Conservation (phyloP, 2,113 vertebrate species). For the Epinephelus fuscoguttatus region DNA sequence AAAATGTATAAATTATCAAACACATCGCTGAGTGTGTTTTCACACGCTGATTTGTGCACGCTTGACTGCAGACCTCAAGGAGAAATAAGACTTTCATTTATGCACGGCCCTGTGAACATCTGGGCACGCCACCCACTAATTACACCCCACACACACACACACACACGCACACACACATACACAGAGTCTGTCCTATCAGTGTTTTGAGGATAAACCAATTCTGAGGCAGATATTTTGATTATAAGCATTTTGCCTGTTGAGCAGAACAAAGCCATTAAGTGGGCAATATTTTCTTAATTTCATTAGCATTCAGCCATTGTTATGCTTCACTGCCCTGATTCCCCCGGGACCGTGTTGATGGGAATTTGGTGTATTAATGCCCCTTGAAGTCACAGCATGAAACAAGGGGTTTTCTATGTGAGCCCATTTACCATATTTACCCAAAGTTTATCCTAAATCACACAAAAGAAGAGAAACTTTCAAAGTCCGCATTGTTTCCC, state of each 20-base stretch:
- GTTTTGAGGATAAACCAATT: conserved; percentile 16
- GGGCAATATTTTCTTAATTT: neutral
- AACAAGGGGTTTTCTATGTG: conserved; percentile 2
- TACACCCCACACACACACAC: conserved; percentile 13
- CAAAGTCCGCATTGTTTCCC: neutral
- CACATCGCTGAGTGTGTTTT: neutral
- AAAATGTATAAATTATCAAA: conserved; percentile 19
- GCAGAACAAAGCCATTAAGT: neutral
- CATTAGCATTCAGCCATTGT: neutral
- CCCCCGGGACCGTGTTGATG: neutral
- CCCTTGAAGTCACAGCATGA: neutral
- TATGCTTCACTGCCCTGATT: neutral
- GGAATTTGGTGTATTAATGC: neutral
- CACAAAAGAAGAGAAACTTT: conserved; percentile 2
- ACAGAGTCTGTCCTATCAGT: neutral
- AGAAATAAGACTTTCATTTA: conserved; percentile 56
- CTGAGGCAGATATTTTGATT: neutral
- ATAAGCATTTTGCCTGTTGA: neutral
- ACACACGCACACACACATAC: neutral
- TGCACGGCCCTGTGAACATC: conserved; percentile 39
- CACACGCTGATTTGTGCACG: neutral
- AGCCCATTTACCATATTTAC: neutral
- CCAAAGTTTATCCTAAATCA: conserved; percentile 4
- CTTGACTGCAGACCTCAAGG: conserved; percentile 32
- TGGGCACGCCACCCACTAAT: conserved; percentile 40